Percentiles rank a stretch among this genome's conserved stretches.
These are phyloP conservation scores for Bursaphelenchus okinawaensis DNA, from an alignment of 2,888 invertebrate species.

Conservation along the genomic window DNA sequence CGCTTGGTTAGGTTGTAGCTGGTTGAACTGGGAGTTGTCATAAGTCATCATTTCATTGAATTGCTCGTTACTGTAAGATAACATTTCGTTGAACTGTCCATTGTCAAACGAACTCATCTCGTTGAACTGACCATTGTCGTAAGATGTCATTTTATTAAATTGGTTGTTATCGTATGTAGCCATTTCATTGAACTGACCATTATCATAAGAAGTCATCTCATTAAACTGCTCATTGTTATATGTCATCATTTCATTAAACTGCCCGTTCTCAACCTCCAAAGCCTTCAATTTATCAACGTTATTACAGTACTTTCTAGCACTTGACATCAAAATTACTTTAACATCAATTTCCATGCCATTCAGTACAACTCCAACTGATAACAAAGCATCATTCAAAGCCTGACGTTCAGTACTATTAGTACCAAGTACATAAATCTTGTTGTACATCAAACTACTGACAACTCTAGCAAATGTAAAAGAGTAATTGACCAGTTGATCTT, in stretches of 20 bases:
- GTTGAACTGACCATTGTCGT: conserved; percentile 2
- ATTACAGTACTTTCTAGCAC: not conserved
- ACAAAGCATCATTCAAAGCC: not conserved
- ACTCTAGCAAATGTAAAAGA: no score
- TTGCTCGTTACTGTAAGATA: not conserved
- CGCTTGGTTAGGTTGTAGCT: not conserved
- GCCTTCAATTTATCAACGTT: not conserved
- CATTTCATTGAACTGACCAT: not conserved
- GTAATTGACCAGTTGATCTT: not conserved
- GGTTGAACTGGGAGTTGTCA: not conserved
- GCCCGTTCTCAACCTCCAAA: not conserved
- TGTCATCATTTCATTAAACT: not conserved
- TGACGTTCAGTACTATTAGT: not conserved
- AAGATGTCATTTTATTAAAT: not conserved
- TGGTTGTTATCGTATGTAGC: not conserved
- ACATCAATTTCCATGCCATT: not conserved
- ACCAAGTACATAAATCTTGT: not conserved
- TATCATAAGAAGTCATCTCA: not conserved
- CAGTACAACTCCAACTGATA: not conserved
- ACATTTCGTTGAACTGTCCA: not conserved
- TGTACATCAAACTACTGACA: no score
- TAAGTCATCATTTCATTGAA: not conserved
- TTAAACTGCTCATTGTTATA: not conserved
- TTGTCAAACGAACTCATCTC: not conserved
- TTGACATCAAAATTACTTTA: not conserved